phyloP scores from a whole-genome alignment of 53 echinoderm and acorn worm species.

The Luidia sarsii region DNA sequence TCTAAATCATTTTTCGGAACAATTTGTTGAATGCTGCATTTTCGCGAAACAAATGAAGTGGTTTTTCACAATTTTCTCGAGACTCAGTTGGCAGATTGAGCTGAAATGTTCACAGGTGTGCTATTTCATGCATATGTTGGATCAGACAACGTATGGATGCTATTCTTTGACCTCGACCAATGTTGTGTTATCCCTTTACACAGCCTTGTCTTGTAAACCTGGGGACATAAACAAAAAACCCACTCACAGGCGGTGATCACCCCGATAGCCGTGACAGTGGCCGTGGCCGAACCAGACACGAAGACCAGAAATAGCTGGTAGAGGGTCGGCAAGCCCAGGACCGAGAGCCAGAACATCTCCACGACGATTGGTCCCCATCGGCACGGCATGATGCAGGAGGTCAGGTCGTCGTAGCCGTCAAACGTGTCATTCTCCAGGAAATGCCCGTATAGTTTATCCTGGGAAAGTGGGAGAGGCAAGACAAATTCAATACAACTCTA shows the following conservation, averaged over 20 bases:
- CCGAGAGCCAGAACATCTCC: constrained; percentile 66
- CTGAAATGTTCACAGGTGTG: too few relatives aligned
- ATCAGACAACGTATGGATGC: too few relatives aligned
- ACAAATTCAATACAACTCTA: background rate
- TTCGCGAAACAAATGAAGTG: too few relatives aligned
- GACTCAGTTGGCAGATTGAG: too few relatives aligned
- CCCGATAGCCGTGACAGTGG: background rate
- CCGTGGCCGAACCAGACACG: constrained; percentile 61
- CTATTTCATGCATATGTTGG: too few relatives aligned
- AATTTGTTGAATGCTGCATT: too few relatives aligned
- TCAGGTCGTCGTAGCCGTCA: constrained; percentile 61
- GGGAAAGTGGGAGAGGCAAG: background rate
- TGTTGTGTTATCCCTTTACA: too few relatives aligned
- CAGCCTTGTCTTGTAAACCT: background rate
- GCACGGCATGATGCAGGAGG: constrained; percentile 31
- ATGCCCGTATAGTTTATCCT: constrained; percentile 74
- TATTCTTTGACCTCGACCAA: too few relatives aligned
- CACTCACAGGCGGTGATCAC: constrained; percentile 33
- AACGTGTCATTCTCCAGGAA: constrained; percentile 77
- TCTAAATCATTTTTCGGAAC: too few relatives aligned
- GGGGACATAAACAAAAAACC: background rate
- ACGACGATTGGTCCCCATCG: constrained; percentile 62
- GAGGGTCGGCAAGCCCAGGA: constrained; percentile 61
- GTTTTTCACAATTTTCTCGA: too few relatives aligned
- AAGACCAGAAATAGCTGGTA: constrained; percentile 59